phyloP scores from a whole-genome alignment of 2,888 invertebrate genomes.

The Apocheima hispidaria region DNA sequence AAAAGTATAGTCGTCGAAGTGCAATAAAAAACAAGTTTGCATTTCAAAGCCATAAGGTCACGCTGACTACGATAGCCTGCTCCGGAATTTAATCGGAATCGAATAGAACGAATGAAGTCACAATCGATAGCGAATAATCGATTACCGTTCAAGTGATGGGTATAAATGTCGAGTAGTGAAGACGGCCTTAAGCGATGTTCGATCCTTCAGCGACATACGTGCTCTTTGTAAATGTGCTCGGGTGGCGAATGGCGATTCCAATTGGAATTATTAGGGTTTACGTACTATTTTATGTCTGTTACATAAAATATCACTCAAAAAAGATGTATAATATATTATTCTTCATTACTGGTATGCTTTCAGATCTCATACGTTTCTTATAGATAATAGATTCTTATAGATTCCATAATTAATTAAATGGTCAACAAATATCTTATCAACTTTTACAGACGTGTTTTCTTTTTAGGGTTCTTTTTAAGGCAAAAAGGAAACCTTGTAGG shows the following conservation, averaged over 20 bases:
- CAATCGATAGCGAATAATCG: conserved; percentile 43
- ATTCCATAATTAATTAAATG: too few relatives aligned
- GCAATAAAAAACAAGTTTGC: background rate
- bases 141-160: conserved; percentile 39
- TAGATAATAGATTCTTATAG: too few relatives aligned
- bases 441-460: too few relatives aligned
- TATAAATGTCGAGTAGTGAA: conserved; percentile 39
- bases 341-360: too few relatives aligned
- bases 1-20: too few relatives aligned
- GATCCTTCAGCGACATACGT: conserved; percentile 24
- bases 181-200: conserved; percentile 32
- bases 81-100: conserved; percentile 38
- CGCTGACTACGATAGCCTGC: conserved; percentile 21
- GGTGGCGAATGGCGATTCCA: conserved; percentile 11
- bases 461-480: too few relatives aligned
- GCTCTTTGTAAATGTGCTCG: conserved; percentile 17
- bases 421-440: too few relatives aligned
- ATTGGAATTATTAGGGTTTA: conserved; percentile 19
- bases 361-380: too few relatives aligned
- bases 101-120: conserved; percentile 37
- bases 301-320: background rate
- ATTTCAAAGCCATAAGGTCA: conserved; percentile 14
- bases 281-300: conserved; percentile 1
- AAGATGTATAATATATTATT: background rate
- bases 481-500: too few relatives aligned